These are phyloP conservation scores for Apocrypta bakeri DNA, from an alignment of 1,140 invertebrate species.

Conservation along the genomic window DNA sequence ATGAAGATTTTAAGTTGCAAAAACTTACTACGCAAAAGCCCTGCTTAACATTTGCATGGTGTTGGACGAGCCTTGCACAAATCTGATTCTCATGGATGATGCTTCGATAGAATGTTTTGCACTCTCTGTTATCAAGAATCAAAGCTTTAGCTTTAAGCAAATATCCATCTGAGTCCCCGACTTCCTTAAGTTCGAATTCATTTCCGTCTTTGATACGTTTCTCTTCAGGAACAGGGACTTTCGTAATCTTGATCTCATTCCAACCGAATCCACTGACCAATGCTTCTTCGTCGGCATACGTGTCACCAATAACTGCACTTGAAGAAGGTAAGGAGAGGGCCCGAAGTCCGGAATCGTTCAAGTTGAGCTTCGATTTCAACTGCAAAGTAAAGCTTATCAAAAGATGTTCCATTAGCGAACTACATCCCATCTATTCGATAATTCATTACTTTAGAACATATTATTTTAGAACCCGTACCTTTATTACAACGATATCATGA, in stretches of 20 bases:
- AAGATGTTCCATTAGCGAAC: no score
- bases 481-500: slow-evolving; percentile 14
- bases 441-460: no score
- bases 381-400: not conserved
- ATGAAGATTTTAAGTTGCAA: not conserved
- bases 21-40: slow-evolving; percentile 3
- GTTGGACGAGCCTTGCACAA: not conserved
- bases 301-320: not conserved
- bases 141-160: not conserved
- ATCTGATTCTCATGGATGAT: not conserved
- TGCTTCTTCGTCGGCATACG: not conserved
- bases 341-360: not conserved
- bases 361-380: slow-evolving; percentile 3
- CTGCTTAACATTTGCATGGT: not conserved
- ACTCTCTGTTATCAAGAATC: not conserved
- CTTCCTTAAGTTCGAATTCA: not conserved
- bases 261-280: slow-evolving; percentile 15
- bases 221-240: not conserved
- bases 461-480: not conserved
- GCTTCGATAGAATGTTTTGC: not conserved
- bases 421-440: no score
- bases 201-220: not conserved
- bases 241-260: not conserved
- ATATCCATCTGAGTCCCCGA: not conserved
- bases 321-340: not conserved